Evolutionary conservation across 2,113 vertebrate genomes (phyloP), one percentile per base, ranked within the genome.

Genomic region (Burhinus oedicnemus): DNA sequence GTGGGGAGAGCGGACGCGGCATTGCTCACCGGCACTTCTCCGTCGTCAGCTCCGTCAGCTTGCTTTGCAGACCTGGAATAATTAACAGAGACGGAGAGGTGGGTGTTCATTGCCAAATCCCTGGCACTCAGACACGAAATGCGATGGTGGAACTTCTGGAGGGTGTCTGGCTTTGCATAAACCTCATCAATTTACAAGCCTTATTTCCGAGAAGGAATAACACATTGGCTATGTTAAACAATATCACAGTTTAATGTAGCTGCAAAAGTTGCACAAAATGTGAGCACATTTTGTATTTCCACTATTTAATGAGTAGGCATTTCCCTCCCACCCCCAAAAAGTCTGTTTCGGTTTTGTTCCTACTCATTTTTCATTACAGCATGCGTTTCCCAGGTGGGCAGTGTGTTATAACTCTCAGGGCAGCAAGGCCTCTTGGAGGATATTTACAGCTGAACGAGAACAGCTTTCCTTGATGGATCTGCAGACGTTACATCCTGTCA

Each of bases 1-100:
- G 4, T 54, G 42, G 29, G 21, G 6, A 51, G 55, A 38, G 74
- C 30, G 60, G 34, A 9, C 7, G 6, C 6, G 4, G 65, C 16
- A 5, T 42, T 3, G 97, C 99, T 99, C 95, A 99, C 99, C 99
- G 98, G 93, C 99, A 99, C 83, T 99, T 99, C 97, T 99, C 99
- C 1, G 98, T 99, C 58, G 99, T 99, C 96, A 99, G 96, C 90
- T 99, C 99, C 4, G 98, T 94, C 70, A 99, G 98, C 83, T 99
- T 99, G 87, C 97, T 98, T 79, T 99, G 99, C 98, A 99, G 98
- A 8, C 98, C 99, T 99, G 95, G 20, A 76, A 57, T 25, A 27
- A 36, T 12, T 20, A 58, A 26, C 55, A 93, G 70, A 85, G 44
- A 19, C 1, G 2, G 36, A 69, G 18, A 40, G 9, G 2, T 15